Evolutionary conservation across 2,113 vertebrate species (phyloP), one percentile per base, ranked within the genome.

Genomic region (Melanerpes formicivorus): DNA sequence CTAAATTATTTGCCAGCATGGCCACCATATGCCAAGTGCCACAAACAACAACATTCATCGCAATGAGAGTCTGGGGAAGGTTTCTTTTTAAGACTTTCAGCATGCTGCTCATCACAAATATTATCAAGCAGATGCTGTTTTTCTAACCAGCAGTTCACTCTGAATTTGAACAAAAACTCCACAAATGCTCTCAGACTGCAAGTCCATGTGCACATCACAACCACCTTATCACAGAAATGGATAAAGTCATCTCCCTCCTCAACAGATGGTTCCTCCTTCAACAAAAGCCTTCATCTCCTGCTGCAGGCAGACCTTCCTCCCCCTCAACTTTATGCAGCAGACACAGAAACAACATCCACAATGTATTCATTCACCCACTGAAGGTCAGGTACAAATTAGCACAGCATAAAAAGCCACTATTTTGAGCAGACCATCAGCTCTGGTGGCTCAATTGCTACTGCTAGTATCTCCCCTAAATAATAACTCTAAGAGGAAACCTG

Each of bases 81-180:
- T 50, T 93, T 87, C 77, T 81, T 95, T 90, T 84, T 46, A 84
- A 84, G 88, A 84, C 73, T n/a, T 87, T 90, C 44, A 80, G 71
- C 77, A 72, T 11, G 14, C 54, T 2, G n/a, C 80, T 93, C 79
- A 83, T 69, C 84, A 75, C 48, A 83, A 90, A 87, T 89, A 85
- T 29, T 77, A 83, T 15, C 44, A 80, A 59, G 56, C 91, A 95
- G 95, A 94, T 93, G 87, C 40, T 90, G 80, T 48, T 27, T 60
- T 87, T 60, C 56, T 67, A 74, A 64, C 27, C 71, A 82, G 77
- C 52, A 67, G 84, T 44, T 55, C 46, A 48, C 40, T 67, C 11
- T n/a, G 32, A 64, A 66, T 5, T 34, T 11, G 34, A 69, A 60
- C 26, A 52, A 87, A 32, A 77, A 30, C 8, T 5, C 0, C 60